Evolutionary conservation across 2,113 vertebrate species (phyloP).

Genomic region (Dasyurus viverrinus): DNA sequence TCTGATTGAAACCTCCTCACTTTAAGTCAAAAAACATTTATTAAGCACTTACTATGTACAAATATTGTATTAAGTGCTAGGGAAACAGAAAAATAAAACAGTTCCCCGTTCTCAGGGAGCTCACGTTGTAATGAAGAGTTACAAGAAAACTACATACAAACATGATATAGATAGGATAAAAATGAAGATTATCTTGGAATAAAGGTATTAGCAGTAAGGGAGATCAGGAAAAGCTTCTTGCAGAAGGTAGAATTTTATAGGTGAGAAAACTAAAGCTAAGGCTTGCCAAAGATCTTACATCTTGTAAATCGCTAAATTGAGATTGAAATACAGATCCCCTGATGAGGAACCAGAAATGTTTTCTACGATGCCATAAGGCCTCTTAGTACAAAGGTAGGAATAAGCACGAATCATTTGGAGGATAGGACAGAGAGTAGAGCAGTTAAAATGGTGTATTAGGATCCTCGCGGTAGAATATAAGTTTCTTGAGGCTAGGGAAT

Average conservation of each 20-base stretch:
- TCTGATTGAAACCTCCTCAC: background rate
- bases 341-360: background rate
- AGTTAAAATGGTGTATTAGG: background rate
- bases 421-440: background rate
- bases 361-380: background rate
- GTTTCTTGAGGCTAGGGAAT: background rate
- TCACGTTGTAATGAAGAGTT: background rate
- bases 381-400: background rate
- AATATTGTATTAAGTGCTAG: background rate
- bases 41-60: background rate
- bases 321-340: background rate
- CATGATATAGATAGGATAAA: background rate
- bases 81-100: background rate
- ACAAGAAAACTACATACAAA: background rate
- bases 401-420: background rate
- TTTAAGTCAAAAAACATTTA: background rate
- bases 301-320: background rate
- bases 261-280: background rate
- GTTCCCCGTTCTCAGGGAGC: background rate
- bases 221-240: background rate
- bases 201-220: background rate
- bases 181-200: background rate
- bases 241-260: background rate
- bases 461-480: background rate
- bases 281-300: background rate